Evolutionary conservation across 92 coral and sea anemone genomes (phyloP).

Genomic region (Epizoanthus ramosus): DNA sequence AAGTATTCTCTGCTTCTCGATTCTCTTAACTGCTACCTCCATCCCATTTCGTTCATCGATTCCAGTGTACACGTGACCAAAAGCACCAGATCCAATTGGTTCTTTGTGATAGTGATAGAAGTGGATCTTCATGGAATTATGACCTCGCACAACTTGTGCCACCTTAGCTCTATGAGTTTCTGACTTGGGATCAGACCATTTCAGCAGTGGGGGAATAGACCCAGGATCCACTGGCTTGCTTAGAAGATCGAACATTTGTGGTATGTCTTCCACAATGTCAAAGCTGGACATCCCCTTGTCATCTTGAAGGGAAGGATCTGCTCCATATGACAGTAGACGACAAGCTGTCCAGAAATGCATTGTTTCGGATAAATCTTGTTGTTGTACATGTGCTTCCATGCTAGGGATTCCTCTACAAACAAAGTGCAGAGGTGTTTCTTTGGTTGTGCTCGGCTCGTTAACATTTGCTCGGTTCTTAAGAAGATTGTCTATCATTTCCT

Average conservation of each 20-base stretch:
- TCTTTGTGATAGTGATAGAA: conserved; percentile 26
- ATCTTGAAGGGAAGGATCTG: conserved; percentile 15
- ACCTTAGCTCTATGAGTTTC: conserved; percentile 32
- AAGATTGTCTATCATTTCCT: conserved; percentile 31
- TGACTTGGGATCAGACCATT: conserved; percentile 38
- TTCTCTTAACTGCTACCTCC: conserved; percentile 47
- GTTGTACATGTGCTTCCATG: background rate
- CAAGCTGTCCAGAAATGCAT: conserved; percentile 36
- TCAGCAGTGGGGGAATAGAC: conserved; percentile 14
- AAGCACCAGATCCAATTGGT: conserved; percentile 44
- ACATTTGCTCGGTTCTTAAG: conserved; percentile 29
- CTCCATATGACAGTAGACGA: conserved; percentile 33
- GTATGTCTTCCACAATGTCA: conserved; percentile 8
- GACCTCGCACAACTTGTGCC: conserved; percentile 31
- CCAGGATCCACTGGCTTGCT: conserved; percentile 5
- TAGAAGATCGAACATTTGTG: conserved; percentile 7
- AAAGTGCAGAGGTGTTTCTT: conserved; percentile 27
- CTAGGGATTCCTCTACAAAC: conserved; percentile 1
- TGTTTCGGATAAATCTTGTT: background rate
- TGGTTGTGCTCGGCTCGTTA: background rate
- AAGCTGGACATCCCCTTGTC: background rate
- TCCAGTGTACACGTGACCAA: conserved; percentile 40
- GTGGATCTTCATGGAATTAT: conserved; percentile 21
- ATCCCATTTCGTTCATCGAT: conserved; percentile 44
- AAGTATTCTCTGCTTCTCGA: conserved; percentile 42